phyloP scores from a whole-genome alignment of 1,140 invertebrate species.

The Neotoxoptera formosana region DNA sequence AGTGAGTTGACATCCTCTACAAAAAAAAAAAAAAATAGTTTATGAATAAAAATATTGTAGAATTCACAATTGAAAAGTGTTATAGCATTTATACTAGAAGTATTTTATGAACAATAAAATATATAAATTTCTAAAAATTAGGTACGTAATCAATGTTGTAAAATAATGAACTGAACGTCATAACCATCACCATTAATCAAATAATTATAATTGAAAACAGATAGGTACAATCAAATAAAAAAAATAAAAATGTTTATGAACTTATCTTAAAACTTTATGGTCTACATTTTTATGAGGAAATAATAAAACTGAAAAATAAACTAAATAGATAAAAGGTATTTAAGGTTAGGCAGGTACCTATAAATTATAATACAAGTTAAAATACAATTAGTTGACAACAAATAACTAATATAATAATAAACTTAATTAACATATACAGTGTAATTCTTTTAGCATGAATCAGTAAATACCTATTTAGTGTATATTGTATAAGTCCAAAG shows the following conservation, averaged over 20 bases:
- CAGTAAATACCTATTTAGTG: not conserved
- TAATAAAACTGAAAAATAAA: not conserved
- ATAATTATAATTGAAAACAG: not conserved
- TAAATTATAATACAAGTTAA: not conserved
- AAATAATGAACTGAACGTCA: not conserved
- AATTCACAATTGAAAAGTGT: not conserved
- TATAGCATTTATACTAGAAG: not conserved
- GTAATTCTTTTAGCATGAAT: not conserved
- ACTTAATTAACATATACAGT: not conserved
- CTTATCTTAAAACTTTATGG: not conserved
- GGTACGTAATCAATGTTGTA: not conserved
- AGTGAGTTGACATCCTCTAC: not conserved
- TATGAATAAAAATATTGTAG: not conserved
- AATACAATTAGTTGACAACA: not conserved
- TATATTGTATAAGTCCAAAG: not conserved
- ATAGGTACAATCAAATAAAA: not conserved
- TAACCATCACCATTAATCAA: not conserved
- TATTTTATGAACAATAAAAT: not conserved
- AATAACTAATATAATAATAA: not conserved
- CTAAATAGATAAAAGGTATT: not conserved
- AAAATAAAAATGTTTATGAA: not conserved
- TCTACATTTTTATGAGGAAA: not conserved
- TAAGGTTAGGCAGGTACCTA: no score
- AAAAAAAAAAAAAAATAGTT: not conserved
- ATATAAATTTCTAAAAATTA: not conserved